phyloP scores from a whole-genome alignment of 1,140 invertebrate genomes.

The Calliphora vicina region DNA sequence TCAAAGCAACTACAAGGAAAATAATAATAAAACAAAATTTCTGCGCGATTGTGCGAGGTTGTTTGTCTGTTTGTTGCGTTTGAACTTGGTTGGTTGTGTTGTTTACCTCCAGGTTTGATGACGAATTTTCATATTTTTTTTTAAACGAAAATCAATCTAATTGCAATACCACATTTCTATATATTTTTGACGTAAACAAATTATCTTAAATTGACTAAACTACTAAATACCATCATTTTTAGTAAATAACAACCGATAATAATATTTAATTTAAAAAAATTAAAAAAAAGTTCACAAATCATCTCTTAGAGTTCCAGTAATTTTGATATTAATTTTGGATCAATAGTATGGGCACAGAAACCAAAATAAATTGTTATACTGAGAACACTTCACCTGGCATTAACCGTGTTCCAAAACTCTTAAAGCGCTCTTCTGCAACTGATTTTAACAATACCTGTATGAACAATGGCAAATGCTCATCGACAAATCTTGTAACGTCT shows the following conservation, averaged over 20 bases:
- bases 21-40: not conserved
- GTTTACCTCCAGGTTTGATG: not conserved
- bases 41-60: not conserved
- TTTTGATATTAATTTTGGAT: not conserved
- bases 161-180: not conserved
- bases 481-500: slow-evolving; percentile 46
- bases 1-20: not conserved
- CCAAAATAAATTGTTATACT: slow-evolving; percentile 56
- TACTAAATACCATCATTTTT: too few relatives aligned
- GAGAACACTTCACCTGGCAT: slow-evolving; percentile 60
- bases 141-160: too few relatives aligned
- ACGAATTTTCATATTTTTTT: too few relatives aligned
- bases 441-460: not conserved
- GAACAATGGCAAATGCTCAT: slow-evolving; percentile 46
- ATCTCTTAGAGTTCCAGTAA: too few relatives aligned
- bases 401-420: slow-evolving; percentile 56
- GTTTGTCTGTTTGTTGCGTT: not conserved
- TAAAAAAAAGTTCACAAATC: too few relatives aligned
- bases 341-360: slow-evolving; percentile 62
- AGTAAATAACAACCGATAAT: too few relatives aligned
- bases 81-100: not conserved
- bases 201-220: too few relatives aligned
- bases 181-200: not conserved
- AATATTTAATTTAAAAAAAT: too few relatives aligned
- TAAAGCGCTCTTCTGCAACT: slow-evolving; percentile 55